Evolutionary conservation across 2,113 vertebrate species (phyloP).

Genomic region (Rattus rattus): DNA sequence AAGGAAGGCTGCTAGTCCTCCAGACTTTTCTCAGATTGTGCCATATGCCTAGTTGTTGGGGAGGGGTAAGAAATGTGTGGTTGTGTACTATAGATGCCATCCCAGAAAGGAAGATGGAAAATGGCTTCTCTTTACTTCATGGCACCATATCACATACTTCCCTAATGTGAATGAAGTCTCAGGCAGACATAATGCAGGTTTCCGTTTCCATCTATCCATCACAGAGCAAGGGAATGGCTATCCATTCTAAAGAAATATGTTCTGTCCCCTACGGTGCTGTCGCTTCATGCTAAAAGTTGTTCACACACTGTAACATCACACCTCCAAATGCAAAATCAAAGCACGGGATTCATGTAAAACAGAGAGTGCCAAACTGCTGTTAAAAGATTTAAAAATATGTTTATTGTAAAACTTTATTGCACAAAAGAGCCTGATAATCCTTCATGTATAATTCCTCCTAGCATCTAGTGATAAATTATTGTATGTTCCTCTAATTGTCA

Average conservation of each 20-base stretch:
- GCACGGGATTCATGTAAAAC: constrained; percentile 65
- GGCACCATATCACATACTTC: not conserved
- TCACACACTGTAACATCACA: constrained; percentile 10
- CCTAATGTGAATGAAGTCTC: constrained; percentile 6
- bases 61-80: constrained; percentile 61
- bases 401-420: constrained; percentile 76
- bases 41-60: constrained; percentile 51
- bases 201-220: not conserved
- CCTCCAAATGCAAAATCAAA: constrained; percentile 60
- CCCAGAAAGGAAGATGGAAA: constrained; percentile 54
- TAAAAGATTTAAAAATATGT: constrained; percentile 72
- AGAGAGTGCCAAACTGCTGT: constrained; percentile 77
- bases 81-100: constrained; percentile 46
- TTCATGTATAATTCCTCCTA: constrained; percentile 76
- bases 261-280: constrained; percentile 39
- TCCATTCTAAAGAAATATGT: constrained; percentile 37
- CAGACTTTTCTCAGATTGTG: constrained; percentile 54
- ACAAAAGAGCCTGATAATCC: constrained; percentile 74
- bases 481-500: constrained; percentile 81
- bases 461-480: constrained; percentile 75
- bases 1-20: constrained; percentile 36
- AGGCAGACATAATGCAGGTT: constrained; percentile 43
- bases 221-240: constrained; percentile 57
- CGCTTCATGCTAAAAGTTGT: constrained; percentile 25
- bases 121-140: constrained; percentile 34